Percentiles rank a stretch among this genome's conserved stretches.
These are phyloP conservation scores for Minunthozetes semirufus DNA, from an alignment of 2,888 invertebrate genomes.

Conservation along the genomic window DNA sequence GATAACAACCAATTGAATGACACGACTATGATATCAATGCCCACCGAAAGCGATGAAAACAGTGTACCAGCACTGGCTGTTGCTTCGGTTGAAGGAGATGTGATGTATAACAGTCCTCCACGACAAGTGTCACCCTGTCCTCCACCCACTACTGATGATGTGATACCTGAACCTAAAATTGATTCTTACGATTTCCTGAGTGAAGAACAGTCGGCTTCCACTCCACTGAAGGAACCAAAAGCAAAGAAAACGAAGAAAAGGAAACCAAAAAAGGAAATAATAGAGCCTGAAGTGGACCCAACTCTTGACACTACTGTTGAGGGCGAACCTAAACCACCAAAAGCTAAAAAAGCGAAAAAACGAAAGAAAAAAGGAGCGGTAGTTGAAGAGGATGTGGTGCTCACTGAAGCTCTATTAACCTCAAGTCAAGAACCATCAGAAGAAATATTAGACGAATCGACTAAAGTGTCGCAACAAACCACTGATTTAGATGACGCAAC, in stretches of 20 bases:
- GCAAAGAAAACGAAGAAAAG: constrained; percentile 30
- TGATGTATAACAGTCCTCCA: not conserved
- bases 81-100: not conserved
- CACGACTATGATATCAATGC: not conserved
- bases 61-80: not conserved
- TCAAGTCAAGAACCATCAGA: no score
- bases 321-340: constrained; percentile 36
- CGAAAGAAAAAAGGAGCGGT: not conserved
- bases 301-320: not conserved
- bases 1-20: not conserved
- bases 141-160: not conserved
- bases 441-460: no score
- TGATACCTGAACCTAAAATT: not conserved
- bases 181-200: not conserved
- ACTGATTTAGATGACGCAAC: constrained; percentile 35
- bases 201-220: not conserved
- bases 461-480: constrained; percentile 38
- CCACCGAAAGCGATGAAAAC: not conserved
- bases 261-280: constrained; percentile 28
- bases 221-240: constrained; percentile 6
- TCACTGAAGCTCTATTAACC: no score
- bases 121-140: not conserved
- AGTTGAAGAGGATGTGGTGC: not conserved
- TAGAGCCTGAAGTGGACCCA: constrained; percentile 45
- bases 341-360: constrained; percentile 37